Evolutionary conservation across 92 coral and sea anemone species (phyloP), one percentile per base, ranked within the genome.

Genomic region (Umimayanthus chanpuru): DNA sequence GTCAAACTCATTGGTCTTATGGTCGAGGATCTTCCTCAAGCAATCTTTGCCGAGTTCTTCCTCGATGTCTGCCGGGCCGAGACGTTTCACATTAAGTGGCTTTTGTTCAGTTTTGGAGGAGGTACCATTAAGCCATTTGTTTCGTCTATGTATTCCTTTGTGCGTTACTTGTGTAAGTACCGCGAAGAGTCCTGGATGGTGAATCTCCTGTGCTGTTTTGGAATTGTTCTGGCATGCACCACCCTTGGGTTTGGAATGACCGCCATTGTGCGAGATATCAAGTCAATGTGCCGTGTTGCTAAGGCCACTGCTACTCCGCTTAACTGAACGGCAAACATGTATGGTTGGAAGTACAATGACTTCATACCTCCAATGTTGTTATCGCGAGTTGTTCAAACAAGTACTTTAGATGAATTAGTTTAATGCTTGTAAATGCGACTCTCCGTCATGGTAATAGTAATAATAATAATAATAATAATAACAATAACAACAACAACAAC

Each of bases 11-110:
- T 26, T 5, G 38, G 23, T 43, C 29, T 82, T 32, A 0, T 38
- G 20, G 3, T 68, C 0, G 86, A 82, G 39, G 55, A 39, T 40
- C 43, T 82, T 66, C 86, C 86, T 29, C 86, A 82, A 43, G 86
- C 86, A 20, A 8, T 82, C 9, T 41, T 82, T 26, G 66, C 75
- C 23, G 49, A 82, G 21, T 67, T 82, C 73, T 68, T 38, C 76
- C 53, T 82, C 23, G 21, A 66, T 16, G 50, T 68, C 30, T 82
- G 86, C 0, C 75, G 43, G 58, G 32, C 64, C 39, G 0, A 39
- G 58, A 50, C 30, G 9, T 82, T 82, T 43, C 23, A 38, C 36
- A 20, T 82, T 82, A 36, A 26, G 41, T 82, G 86, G 86, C 64
- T 82, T 71, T 47, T 66, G 9, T n/a, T 61, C 18, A 41, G 73